Evolutionary conservation across 64 coral and sea anemone genomes (phyloP).

Genomic region (Exaiptasia diaphana): DNA sequence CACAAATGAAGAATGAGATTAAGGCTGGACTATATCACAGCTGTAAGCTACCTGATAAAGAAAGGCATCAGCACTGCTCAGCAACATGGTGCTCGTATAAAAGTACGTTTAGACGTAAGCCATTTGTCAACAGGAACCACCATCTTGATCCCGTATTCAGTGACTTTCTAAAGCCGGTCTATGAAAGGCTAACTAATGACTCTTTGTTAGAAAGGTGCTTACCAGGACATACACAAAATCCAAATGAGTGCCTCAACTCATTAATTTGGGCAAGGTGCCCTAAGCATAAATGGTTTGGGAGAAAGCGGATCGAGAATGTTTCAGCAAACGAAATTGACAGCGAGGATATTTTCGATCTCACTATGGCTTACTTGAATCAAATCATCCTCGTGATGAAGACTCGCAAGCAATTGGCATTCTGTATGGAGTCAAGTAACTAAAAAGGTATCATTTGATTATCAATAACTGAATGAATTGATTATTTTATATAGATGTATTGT

Average conservation of each 20-base stretch:
- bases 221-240: constrained; percentile 38
- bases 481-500: too few species aligned
- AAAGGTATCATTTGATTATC: too few species aligned
- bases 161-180: background rate
- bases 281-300: constrained; percentile 42
- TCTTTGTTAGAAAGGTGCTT: constrained; percentile 25
- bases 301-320: constrained; percentile 2
- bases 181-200: constrained; percentile 20
- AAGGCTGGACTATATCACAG: constrained; percentile 41
- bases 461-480: too few species aligned
- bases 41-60: constrained; percentile 13
- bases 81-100: constrained; percentile 48
- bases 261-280: constrained; percentile 32
- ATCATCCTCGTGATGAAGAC: too few species aligned
- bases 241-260: constrained; percentile 48
- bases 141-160: constrained; percentile 41
- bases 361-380: too few species aligned
- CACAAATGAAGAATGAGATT: constrained; percentile 12
- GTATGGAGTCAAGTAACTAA: too few species aligned
- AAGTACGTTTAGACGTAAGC: constrained; percentile 26
- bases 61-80: constrained; percentile 43
- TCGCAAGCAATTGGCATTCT: too few species aligned
- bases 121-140: constrained; percentile 34
- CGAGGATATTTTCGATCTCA: too few species aligned
- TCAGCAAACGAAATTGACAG: too few species aligned